Base-by-base conservation (phyloP, 2,113 vertebrate genomes). In the Caloenas nicobarica region DNA sequence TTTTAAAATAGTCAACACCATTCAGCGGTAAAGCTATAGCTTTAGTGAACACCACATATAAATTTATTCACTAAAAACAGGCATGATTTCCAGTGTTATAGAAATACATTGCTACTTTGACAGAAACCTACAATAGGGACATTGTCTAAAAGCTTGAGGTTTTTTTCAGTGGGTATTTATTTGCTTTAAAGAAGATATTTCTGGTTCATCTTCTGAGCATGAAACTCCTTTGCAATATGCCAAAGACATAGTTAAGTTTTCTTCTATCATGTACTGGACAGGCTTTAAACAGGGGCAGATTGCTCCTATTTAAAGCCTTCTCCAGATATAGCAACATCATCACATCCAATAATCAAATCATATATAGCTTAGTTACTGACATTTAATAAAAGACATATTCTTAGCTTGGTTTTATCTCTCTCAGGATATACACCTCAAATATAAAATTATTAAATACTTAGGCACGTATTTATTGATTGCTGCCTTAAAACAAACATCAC, bases 201-300 rank as follows among this genome's bases (percentile, higher is more conserved):
- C 58, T 54, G 28, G 40, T 70, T 83, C 46, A 61, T 15, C 33
- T 71, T 60, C 44, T 89, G 56, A 68, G 28, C 16, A 65, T 16
- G 38, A 94, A 77, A 19, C 10, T 80, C n/a, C 85, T 81, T 48
- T 44, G 40, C 11, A 61, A 14, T 33, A 31, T 2, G 4, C 10
- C 33, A 76, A n/a, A 81, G 11, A 22, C 5, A n/a, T 9, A 77
- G 26, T 36, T 70, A 2, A 9, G 13, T 58, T 57, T 77, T 46
- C 16, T 81, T 78, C 31, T 50, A 12, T 10, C 10, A 8, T 3
- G 19, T 79, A 81, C 14, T 0, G 0, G 14, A 36, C 0, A 60
- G 10, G 5, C 25, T 87, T 58, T 54, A 91, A 73, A 11, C 13
- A 71, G 3, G 33, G 16, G 10, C 9, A 83, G 9, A 28, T 36